These are phyloP conservation scores for Chloropsis cyanopogon DNA, from an alignment of 2,113 vertebrate species.

Conservation along the genomic window DNA sequence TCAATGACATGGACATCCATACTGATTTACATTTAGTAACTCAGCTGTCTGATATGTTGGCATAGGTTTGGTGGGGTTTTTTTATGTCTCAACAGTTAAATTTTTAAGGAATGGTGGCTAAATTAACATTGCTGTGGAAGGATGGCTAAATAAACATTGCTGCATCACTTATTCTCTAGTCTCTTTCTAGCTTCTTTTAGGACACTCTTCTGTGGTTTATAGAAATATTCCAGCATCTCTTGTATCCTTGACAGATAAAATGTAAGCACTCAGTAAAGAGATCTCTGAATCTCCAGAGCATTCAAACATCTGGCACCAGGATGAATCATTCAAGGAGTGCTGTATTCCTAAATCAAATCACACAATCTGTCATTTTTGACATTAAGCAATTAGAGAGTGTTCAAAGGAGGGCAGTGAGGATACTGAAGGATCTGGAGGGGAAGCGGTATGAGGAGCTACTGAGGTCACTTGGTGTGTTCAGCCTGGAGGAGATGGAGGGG, in stretches of 20 bases:
- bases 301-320: neutral
- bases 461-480: neutral
- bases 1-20: too few species aligned
- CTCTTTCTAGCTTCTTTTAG: neutral
- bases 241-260: neutral
- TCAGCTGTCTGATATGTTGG: neutral
- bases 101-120: neutral
- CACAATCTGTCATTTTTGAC: neutral
- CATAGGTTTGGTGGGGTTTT: too few species aligned
- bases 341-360: neutral
- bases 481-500: too few species aligned
- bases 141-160: neutral
- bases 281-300: neutral
- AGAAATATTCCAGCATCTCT: neutral
- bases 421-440: neutral
- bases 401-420: neutral
- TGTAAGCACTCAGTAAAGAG: neutral
- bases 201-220: neutral
- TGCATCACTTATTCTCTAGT: neutral
- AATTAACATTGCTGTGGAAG: neutral
- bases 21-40: neutral
- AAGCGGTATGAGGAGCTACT: accelerated
- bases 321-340: neutral
- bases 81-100: neutral
- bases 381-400: neutral